Base-by-base conservation (phyloP, 2,888 invertebrate species). In the Lithosia quadra region DNA sequence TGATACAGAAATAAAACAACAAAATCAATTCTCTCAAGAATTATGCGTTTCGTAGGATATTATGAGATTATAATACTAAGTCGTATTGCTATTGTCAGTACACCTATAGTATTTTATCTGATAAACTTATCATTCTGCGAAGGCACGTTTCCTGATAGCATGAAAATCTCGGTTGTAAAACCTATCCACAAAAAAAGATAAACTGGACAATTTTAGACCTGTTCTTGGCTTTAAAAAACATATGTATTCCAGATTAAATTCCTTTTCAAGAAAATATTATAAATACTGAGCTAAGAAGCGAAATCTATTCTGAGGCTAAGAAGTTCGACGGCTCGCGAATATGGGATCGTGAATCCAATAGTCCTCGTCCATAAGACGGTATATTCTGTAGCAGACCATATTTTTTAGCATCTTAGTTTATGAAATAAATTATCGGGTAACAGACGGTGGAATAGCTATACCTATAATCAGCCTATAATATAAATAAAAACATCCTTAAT, bases 121-220 rank as follows among this genome's bases (percentile, higher is more conserved):
- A 63, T 49, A 63, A 28, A 33, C 33, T 28, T 39, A 24, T 61
- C 34, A 33, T 21, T 62, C 62, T 18, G 49, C 55, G 56, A 62
- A 55, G 36, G 36, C 15, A 3, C 22, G 15, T 61, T 59, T 59
- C 24, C 49, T 43, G n/a, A 59, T 64, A 64, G 36, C 18, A 39
- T 58, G 34, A 62, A 34, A 55, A 67, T n/a, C 39, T 24, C 39
- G 28, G 15, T 63, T 53, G 36, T 10, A 60, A 56, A 56, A 56
- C 13, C 28, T 56, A 56, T 56, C 24, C 22, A 15, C 15, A 56
- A 56, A 24, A 55, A 22, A 55, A 22, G 15, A 24, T 22, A 24
- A 22, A 13, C 11, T 5, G n/a, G 9, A 49, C 55, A 22, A 22
- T 56, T 5, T 15, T 18, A 56, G 28, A 56, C 24, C 56, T 28